phyloP scores from a whole-genome alignment of 2,797 vertebrate species.

The Gymnothorax javanicus region DNA sequence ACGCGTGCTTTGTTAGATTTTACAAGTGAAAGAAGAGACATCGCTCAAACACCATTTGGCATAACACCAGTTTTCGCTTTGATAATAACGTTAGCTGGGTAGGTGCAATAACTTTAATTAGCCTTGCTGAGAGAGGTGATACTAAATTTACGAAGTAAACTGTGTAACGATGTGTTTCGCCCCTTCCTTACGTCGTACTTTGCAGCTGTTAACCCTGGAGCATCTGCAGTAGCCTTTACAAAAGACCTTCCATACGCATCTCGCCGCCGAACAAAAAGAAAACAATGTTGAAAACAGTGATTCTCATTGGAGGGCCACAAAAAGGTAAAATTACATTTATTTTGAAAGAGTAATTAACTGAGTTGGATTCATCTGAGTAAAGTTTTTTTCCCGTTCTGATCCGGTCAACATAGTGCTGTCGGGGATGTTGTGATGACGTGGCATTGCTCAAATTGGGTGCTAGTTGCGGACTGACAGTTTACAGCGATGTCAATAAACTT shows the following conservation, averaged over 20 bases:
- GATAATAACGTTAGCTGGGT: no score
- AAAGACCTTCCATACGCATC: background rate
- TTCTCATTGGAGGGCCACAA: constrained; percentile 92
- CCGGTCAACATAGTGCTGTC: background rate
- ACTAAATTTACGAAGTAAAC: background rate
- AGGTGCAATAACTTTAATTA: background rate
- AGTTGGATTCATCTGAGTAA: background rate
- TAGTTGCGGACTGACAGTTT: background rate
- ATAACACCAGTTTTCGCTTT: no score
- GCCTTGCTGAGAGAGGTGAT: background rate
- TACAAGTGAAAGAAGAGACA: background rate
- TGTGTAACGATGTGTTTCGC: background rate
- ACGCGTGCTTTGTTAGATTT: background rate
- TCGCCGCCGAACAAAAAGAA: background rate
- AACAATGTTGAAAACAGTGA: constrained; percentile 87
- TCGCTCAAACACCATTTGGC: no score
- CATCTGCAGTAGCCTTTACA: background rate
- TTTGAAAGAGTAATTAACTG: no score
- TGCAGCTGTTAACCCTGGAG: background rate
- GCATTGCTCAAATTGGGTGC: background rate
- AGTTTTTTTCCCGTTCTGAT: background rate
- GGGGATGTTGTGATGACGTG: constrained; percentile 22
- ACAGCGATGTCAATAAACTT: background rate
- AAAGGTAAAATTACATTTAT: constrained; percentile 76
- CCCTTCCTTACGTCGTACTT: background rate